Base-by-base conservation (phyloP, 2,888 invertebrate species). In the Eilema sororculum region DNA sequence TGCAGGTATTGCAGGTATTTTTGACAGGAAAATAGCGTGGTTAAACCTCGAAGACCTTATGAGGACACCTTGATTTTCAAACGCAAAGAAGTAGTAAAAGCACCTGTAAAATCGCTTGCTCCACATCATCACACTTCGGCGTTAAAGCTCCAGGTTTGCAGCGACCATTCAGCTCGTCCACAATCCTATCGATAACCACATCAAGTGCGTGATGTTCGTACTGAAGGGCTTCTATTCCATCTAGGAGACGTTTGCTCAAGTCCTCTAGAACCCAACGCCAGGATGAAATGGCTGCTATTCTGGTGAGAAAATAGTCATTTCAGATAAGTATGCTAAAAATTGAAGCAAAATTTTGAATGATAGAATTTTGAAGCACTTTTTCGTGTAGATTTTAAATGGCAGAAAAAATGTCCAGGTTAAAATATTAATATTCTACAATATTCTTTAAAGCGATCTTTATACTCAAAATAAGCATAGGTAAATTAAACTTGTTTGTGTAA, bases 211-310 rank as follows among this genome's bases (percentile, higher is more conserved):
- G 89, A 56, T 88, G 88, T 72, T 95, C 95, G 58, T 95, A 86
- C 10, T 84, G 80, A 0, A 95, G 82, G 2, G 89, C 82, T 0
- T 62, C 82, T 16, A 89, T 81, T 0, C 90, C 89, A 13, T 94
- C 93, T 3, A 87, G 84, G 3, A 95, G 77, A 2, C 95, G 90
- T 72, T 90, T 91, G 0, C 85, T 82, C 2, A 95, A 82, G 70
- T 95, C 95, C 69, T 90, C 84, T 0, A 95, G 79, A 0, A 95
- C 93, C 95, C 95, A 95, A 6, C 88, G 89, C 95, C 95, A 95
- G 10, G 94, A 93, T 2, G 88, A 85, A 68, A 95, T 88, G 33
- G 94, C 93, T 69, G 94, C 87, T 74, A 95, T 91, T 84, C 95
- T 94, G 69, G 9, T 12, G 3, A 10, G 22, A 12, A 24, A 24